Evolutionary conservation across 1,140 invertebrate genomes (phyloP).

Genomic region (Leucophenga varia): DNA sequence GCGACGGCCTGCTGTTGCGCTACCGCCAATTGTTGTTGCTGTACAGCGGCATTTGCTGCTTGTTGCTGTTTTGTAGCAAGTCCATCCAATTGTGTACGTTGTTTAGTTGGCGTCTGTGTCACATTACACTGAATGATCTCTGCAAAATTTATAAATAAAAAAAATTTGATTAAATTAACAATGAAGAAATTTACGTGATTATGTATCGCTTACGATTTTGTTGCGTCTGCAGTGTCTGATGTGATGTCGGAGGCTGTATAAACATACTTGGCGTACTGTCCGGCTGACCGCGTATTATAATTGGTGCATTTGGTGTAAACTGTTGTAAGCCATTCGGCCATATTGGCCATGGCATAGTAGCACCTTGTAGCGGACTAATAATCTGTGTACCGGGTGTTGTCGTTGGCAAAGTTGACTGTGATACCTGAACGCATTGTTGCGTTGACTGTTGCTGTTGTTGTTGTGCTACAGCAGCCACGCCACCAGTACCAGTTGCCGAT

Average conservation of each 20-base stretch:
- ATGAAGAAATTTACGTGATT: background rate
- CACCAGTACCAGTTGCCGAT: constrained; percentile 24
- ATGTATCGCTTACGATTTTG: constrained; percentile 43
- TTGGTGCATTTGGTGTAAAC: constrained; percentile 76
- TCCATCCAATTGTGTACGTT: constrained; percentile 41
- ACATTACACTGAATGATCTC: constrained; percentile 56
- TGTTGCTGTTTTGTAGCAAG: constrained; percentile 44
- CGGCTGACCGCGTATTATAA: constrained; percentile 77
- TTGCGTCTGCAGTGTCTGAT: constrained; percentile 47
- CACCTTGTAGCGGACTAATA: constrained; percentile 65
- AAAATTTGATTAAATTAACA: background rate
- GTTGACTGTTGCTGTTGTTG: constrained; percentile 55
- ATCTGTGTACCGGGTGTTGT: constrained; percentile 65
- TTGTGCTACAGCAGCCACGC: constrained; percentile 42
- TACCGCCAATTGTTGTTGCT: constrained; percentile 25
- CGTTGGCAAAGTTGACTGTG: constrained; percentile 64
- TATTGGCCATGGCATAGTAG: constrained; percentile 67
- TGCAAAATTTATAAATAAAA: constrained; percentile 13
- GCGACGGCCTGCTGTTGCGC: constrained; percentile 28
- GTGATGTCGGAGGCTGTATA: constrained; percentile 76
- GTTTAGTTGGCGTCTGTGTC: constrained; percentile 43
- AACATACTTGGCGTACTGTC: constrained; percentile 75
- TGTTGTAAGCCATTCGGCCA: constrained; percentile 69
- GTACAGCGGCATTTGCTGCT: constrained; percentile 6
- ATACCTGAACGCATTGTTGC: constrained; percentile 68